Base-by-base conservation (phyloP, 2,113 vertebrate species). In the Hemicordylus capensis region DNA sequence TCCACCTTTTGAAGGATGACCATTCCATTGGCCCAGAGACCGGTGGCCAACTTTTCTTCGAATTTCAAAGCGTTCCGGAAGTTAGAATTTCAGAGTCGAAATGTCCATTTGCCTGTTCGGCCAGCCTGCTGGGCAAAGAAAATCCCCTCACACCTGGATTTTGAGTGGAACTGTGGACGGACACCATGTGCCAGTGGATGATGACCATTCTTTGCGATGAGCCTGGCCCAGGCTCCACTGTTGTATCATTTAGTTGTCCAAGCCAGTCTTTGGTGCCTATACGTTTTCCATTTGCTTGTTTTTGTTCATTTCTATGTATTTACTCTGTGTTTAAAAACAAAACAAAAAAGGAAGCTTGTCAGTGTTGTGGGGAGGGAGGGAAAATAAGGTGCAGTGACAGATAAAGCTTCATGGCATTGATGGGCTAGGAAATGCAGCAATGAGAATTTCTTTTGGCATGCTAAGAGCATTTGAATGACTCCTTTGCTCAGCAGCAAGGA, bases 211-310 rank as follows among this genome's bases (percentile, higher is more conserved):
- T 84, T 87, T 75, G 31, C 39, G 67, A 59, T 34, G 24, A 89
- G 72, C 78, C 85, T 84, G 66, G 92, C 91, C 78, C 82, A 64
- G 48, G 76, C 51, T 85, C 82, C 2, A 0, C 26, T 77, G 61
- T 76, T 74, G 67, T 10, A 87, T 22, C 79, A 37, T 90, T 91
- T 86, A 90, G 89, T 82, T 90, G 39, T 92, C 61, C 0, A 12
- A 93, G 86, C 14, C 88, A 91, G 78, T 89, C 90, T 90, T 63
- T 66, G 92, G 93, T 95, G 93, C 95, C 94, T 93, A 83, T 61
- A 78, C 39, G 86, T 84, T 26, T 48, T 63, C 81, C 61, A 46
- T 87, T 80, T 86, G 86, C 80, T 78, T 89, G 61, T 12, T 89
- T 87, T 61, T n/a, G 76, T 89, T 44, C 81, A 88, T 92, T 69